These are phyloP conservation scores for Dolomedes plantarius DNA, from an alignment of 2,888 invertebrate species.

Conservation along the genomic window DNA sequence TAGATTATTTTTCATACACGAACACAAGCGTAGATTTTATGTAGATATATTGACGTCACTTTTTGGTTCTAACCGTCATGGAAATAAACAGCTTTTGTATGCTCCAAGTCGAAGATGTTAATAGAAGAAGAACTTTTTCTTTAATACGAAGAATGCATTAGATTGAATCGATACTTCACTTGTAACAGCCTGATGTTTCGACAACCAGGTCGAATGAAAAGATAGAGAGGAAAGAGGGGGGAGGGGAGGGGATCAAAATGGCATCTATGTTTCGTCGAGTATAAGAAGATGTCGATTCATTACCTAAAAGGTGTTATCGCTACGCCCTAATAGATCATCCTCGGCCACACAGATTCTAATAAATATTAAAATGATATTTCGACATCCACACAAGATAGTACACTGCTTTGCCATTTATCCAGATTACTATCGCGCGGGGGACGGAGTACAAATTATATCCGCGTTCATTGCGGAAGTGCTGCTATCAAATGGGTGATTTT, in stretches of 20 bases:
- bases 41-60: too few species aligned
- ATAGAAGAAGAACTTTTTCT: neutral
- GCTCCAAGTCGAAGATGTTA: neutral
- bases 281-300: constrained; percentile 55
- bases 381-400: constrained; percentile 31
- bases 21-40: too few species aligned
- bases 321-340: constrained; percentile 55
- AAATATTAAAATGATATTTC: constrained; percentile 68
- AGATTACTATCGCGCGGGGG: constrained; percentile 35
- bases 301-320: constrained; percentile 67
- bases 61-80: too few species aligned
- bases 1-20: too few species aligned
- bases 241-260: constrained; percentile 21
- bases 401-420: constrained; percentile 65
- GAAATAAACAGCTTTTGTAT: too few species aligned
- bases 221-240: neutral
- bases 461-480: neutral
- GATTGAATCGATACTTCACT: neutral
- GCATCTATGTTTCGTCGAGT: constrained; percentile 20
- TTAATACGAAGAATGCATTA: neutral
- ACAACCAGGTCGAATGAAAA: neutral
- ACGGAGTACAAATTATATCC: neutral
- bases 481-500: too few species aligned
- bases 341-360: constrained; percentile 35
- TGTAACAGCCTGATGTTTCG: neutral